Evolutionary conservation across 2,888 invertebrate species (phyloP).

Genomic region (Apoda limacodes): DNA sequence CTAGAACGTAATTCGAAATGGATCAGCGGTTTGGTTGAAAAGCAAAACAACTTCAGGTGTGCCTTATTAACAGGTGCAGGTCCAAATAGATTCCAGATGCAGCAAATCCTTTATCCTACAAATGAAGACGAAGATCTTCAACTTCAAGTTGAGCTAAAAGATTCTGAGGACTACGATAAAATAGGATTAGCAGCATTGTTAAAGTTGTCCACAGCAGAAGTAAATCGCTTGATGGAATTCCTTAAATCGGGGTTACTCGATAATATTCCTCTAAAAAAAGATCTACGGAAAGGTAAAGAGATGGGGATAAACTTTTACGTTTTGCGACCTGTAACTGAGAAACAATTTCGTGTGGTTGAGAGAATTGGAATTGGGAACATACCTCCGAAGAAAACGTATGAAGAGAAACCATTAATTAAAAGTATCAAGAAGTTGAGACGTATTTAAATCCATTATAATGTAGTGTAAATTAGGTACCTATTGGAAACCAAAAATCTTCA

Average conservation of each 20-base stretch:
- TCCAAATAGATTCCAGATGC: conserved; percentile 51
- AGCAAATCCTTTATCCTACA: conserved; percentile 52
- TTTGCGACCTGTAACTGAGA: conserved; percentile 42
- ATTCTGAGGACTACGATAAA: conserved; percentile 55
- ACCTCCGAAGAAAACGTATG: conserved; percentile 34
- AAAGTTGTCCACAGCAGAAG: conserved; percentile 35
- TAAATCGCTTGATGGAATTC: conserved; percentile 41
- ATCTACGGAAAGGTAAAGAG: conserved; percentile 44
- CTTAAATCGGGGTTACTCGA: conserved; percentile 42
- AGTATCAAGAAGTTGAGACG: conserved; percentile 40
- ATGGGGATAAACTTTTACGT: conserved; percentile 49
- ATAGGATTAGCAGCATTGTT: conserved; percentile 49
- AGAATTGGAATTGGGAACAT: conserved; percentile 38
- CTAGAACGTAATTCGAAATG: conserved; percentile 47
- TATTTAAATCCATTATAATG: conserved; percentile 11
- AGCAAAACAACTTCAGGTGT: conserved; percentile 45
- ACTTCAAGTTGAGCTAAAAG: conserved; percentile 47
- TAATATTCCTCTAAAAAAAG: conserved; percentile 37
- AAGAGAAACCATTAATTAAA: conserved; percentile 31
- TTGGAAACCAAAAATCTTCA: conserved; percentile 39
- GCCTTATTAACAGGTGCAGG: conserved; percentile 51
- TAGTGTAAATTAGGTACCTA: conserved; percentile 20
- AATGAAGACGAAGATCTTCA: conserved; percentile 32
- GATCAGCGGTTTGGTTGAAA: conserved; percentile 43
- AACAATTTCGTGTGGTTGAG: conserved; percentile 47